Base-by-base conservation (phyloP, 2,888 invertebrate genomes). In the Spialia ferax region DNA sequence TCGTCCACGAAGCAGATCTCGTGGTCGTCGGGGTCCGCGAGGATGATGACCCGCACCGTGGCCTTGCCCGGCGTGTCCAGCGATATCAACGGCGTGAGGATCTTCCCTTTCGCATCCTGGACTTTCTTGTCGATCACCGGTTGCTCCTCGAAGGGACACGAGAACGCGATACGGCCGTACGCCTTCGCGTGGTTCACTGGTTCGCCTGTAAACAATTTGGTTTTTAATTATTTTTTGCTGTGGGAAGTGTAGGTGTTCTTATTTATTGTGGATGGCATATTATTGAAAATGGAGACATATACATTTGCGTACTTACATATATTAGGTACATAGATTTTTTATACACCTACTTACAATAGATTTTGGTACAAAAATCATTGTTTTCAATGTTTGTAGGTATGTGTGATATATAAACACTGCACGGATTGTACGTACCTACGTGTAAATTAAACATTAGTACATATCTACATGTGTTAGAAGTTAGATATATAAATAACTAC, bases 1-100 rank as follows among this genome's bases (percentile, higher is more conserved):
- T 99, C 99, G 72, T 99, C 99, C 5, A 99, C 99, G 88, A 99
- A 99, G 89, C 99, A 99, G 73, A 99, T 99, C 94, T 99, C 99
- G 87, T 99, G 99, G 0, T 96, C 98, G 90, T 99, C 98, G 0
- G 99, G 99, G 94, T 99, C 99, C 1, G 98, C 98, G 2, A 99
- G 93, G 79, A 99, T 99, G 68, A 99, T 97, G 35, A 99, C 99
- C 72, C 97, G 95, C 0, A 99, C 99, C 0, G 98, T 97, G 0
- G 99, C 99, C 88, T 99, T 99, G 55, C 98, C 99, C 0, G 99
- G 99, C 0, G 99, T 99, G 80, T 98, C 98, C 72, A 99, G 91
- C n/a, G 97, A 97, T 64, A 98, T 96, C 20, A 99, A 93, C 0
- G 98, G 98, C 0, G 98, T 99, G 13, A 99, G 92, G 74, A 99